Conservation (phyloP, 1,140 invertebrate species). For the Doryteuthis pealeii region DNA sequence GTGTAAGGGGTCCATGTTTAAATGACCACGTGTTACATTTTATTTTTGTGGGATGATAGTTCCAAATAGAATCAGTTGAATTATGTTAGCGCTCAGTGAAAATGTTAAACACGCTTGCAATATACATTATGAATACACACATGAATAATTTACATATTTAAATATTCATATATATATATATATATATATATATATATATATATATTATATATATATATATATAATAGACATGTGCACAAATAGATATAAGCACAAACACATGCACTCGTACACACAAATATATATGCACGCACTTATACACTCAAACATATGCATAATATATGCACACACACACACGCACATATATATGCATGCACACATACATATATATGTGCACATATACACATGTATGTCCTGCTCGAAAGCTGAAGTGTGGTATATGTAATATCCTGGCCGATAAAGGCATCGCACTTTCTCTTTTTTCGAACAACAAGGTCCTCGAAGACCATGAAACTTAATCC, state of each 20-base stretch:
- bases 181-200: neutral
- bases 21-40: too few relatives aligned
- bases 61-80: too few relatives aligned
- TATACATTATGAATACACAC: neutral
- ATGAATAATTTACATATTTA: neutral
- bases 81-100: too few relatives aligned
- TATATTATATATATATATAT: neutral
- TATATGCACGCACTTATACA: neutral
- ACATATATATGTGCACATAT: neutral
- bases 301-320: neutral
- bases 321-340: neutral
- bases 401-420: too few relatives aligned
- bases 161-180: neutral
- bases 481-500: too few relatives aligned
- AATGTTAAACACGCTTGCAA: too few relatives aligned
- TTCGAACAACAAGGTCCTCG: too few relatives aligned
- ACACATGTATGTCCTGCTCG: neutral
- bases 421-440: too few relatives aligned
- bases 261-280: neutral
- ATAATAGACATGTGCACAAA: neutral
- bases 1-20: too few relatives aligned
- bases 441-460: too few relatives aligned
- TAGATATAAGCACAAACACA: neutral
- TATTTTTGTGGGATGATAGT: too few relatives aligned
- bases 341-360: too few relatives aligned